Conservation (phyloP, 2,888 invertebrate species). For the Anagyrus pseudococci region DNA sequence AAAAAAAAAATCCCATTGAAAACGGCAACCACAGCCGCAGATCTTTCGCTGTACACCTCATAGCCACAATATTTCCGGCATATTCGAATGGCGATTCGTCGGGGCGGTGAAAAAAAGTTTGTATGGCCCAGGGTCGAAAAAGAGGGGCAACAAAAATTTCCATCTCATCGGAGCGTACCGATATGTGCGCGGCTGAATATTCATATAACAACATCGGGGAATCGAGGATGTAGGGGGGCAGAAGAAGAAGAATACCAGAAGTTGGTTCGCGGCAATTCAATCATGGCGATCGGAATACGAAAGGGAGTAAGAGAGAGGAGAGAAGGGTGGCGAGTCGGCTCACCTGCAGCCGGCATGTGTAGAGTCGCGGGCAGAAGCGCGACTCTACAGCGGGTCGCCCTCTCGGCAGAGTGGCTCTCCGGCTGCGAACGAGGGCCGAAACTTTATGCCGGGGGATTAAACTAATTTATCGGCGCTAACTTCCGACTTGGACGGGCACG, state of each 20-base stretch:
- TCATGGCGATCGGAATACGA: not conserved
- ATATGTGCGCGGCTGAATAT: constrained; percentile 12
- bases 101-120: too few species aligned
- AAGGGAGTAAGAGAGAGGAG: not conserved
- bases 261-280: constrained; percentile 7
- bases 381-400: too few species aligned
- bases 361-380: too few species aligned
- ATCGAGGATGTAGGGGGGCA: not conserved
- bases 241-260: constrained; percentile 23
- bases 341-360: too few species aligned
- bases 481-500: constrained; percentile 29
- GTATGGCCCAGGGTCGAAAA: too few species aligned
- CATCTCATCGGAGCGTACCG: not conserved
- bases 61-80: too few species aligned
- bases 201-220: not conserved
- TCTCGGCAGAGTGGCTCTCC: not conserved
- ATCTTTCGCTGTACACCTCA: too few species aligned
- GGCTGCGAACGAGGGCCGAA: constrained; percentile 4
- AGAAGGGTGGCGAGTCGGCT: too few species aligned
- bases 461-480: constrained; percentile 39
- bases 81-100: too few species aligned
- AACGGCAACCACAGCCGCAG: too few species aligned
- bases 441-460: constrained; percentile 36
- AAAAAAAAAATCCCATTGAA: too few species aligned
- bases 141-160: not conserved